phyloP scores from a whole-genome alignment of 1,140 invertebrate genomes.

The Lepidurus arcticus region DNA sequence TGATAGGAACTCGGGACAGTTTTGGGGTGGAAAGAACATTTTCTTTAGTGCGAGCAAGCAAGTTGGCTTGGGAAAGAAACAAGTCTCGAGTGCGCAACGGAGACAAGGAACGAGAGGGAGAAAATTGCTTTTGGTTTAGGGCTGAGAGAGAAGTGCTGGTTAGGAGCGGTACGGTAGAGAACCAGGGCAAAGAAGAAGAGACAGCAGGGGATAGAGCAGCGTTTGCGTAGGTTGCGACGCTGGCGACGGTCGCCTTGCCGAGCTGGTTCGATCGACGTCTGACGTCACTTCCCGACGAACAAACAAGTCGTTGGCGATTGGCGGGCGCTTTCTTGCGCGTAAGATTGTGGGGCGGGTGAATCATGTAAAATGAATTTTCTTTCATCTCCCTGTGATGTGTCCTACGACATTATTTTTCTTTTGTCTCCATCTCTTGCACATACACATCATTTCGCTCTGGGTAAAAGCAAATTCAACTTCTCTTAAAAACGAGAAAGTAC shows the following conservation, averaged over 20 bases:
- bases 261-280: conserved; percentile 20
- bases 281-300: conserved; percentile 17
- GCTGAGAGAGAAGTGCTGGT: conserved; percentile 6
- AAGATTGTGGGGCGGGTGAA: conserved; percentile 3
- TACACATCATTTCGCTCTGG: background rate
- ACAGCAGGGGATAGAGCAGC: background rate
- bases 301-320: conserved; percentile 18
- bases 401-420: conserved; percentile 4
- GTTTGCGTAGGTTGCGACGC: conserved; percentile 20
- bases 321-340: background rate
- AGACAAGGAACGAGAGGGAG: background rate
- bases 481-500: no score
- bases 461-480: no score
- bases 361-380: conserved; percentile 7
- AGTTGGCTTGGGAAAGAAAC: background rate
- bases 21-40: background rate
- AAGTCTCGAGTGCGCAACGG: conserved; percentile 6
- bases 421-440: conserved; percentile 21
- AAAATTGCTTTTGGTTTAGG: conserved; percentile 2
- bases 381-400: background rate
- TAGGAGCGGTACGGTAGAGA: conserved; percentile 2
- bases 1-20: no score
- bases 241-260: conserved; percentile 19
- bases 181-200: background rate
- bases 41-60: background rate